Evolutionary conservation across 2,888 invertebrate species (phyloP), one percentile per base, ranked within the genome.

Genomic region (Drosophila fulvimacula): DNA sequence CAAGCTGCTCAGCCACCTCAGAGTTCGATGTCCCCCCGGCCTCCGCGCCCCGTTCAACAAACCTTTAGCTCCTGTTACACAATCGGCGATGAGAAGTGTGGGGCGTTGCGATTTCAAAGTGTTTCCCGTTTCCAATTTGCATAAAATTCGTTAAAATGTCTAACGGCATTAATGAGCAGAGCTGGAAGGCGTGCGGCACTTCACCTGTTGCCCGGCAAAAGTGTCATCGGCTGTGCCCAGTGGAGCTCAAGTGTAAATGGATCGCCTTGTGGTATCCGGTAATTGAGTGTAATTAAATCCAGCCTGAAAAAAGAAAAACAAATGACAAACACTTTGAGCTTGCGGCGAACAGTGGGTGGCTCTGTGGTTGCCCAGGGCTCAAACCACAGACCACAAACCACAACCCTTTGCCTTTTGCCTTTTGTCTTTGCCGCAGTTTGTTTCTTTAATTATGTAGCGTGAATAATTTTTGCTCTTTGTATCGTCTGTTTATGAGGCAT

Each of bases 201-300:
- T 77, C 71, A 82, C 84, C 84, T 82, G 82, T 78, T 79, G 80
- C 78, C 75, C 57, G 36, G 51, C 55, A 27, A 32, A 65, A 65
- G 59, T 57, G 56, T 57, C 59, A 63, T 72, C 73, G 67, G 38
- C 61, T 61, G 56, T 59, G 70, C 59, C 75, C 76, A 68, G 39
- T 68, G 60, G 41, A 53, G 68, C 69, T 70, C 46, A 68, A 76
- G 72, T 79, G 89, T 87, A 89, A 91, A 89, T 88, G 86, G 90
- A 90, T 90, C 84, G 81, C 77, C 81, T 83, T 87, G 81, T 83
- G 90, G 86, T 86, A 90, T 90, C 81, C 88, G 76, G 89, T 92
- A 92, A 92, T 92, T 92, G 92, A 90, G 90, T 92, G 91, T 92
- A 92, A 92, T 92, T 92, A 92, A 92, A 92, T 90, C 89, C 84